Evolutionary conservation across 2,797 vertebrate genomes (phyloP), one percentile per base, ranked within the genome.

Genomic region (Nyctalus aviator): DNA sequence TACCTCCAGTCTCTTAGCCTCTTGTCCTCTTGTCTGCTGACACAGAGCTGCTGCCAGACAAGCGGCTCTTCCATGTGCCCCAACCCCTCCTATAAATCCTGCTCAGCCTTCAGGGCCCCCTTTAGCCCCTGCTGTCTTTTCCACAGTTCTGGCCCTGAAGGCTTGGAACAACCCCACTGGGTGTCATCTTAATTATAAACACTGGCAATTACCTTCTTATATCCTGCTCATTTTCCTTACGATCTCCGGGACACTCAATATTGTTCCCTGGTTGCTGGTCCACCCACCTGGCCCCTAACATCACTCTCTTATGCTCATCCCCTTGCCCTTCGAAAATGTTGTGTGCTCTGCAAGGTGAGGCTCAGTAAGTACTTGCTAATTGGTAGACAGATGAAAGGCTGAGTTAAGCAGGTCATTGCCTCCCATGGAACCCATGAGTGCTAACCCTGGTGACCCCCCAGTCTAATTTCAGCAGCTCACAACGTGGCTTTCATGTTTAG

Each of bases 241-340:
- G 8, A 32, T 79, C 57, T 82, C n/a, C 32, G 4, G 93, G 73
- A 71, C 12, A 32, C 27, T 50, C 77, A 37, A 69, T 84, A 30
- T 25, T 30, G 46, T 84, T 84, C 25, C 32, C 53, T 87, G 15
- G n/a, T 84, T 59, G 18, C 88, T 66, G 59, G 46, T 44, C 59
- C 14, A 15, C 23, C 23, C 7, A 32, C 10, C 23, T 46, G 69
- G n/a, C 13, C 30, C 37, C 32, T 79, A n/a, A 68, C 10, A 69
- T 41, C 23, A 11, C 15, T 88, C 17, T 76, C 64, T 53, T n/a
- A 44, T 62, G 3, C 8, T 30, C 71, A 30, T 15, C 76, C 21
- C 64, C 13, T 50, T 41, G 27, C 92, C 41, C 64, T 81, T 84
- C 68, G 53, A 79, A 79, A 96, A 82, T 69, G 21, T n/a, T 75